Conservation (phyloP, 2,113 vertebrate species). For the Callorhinus ursinus region DNA sequence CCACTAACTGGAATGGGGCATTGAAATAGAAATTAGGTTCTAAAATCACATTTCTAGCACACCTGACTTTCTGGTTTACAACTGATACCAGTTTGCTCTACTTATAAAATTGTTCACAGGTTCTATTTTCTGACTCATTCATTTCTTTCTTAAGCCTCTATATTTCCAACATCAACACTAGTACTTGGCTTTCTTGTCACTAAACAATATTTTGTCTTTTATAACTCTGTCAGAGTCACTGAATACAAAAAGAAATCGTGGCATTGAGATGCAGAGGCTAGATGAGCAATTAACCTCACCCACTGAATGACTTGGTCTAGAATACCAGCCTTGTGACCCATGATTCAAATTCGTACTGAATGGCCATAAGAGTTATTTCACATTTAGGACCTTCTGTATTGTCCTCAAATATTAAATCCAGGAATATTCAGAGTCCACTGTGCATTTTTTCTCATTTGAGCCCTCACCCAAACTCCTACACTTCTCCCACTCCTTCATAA, state of each 20-base stretch:
- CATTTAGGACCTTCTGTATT: background rate
- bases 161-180: background rate
- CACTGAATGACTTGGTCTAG: background rate
- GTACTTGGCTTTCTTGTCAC: background rate
- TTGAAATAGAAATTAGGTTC: conserved; percentile 39
- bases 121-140: background rate
- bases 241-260: background rate
- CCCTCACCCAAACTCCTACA: background rate
- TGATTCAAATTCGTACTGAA: background rate
- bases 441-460: background rate
- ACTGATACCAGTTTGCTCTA: background rate
- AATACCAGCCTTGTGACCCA: background rate
- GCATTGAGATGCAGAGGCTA: background rate
- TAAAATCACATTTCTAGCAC: background rate
- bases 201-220: conserved; percentile 19
- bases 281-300: background rate
- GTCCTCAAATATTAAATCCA: conserved; percentile 10
- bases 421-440: background rate
- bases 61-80: background rate
- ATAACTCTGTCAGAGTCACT: background rate
- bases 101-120: background rate
- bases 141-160: background rate
- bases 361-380: background rate
- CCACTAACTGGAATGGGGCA: background rate
- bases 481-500: background rate